Evolutionary conservation across 2,113 vertebrate species (phyloP).

Genomic region (Merops nubicus): DNA sequence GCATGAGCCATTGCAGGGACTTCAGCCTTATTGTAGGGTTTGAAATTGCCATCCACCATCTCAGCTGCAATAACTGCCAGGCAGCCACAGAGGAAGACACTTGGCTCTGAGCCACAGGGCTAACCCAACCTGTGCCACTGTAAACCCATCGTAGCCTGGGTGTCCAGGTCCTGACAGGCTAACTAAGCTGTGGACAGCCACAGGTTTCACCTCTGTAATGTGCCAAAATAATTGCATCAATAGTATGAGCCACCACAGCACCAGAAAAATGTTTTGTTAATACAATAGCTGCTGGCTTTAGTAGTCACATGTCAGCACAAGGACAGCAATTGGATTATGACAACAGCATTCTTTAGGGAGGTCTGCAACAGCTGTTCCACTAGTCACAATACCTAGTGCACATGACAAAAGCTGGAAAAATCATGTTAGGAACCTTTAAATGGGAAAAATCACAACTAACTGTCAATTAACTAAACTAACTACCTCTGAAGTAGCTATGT

Average conservation of each 20-base stretch:
- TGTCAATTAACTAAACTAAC: not conserved
- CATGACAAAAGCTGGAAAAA: not conserved
- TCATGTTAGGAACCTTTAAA: not conserved
- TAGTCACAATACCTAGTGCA: not conserved
- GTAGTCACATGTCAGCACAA: not conserved
- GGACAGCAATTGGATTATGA: not conserved
- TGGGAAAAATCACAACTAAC: not conserved
- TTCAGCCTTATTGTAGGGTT: fast-evolving
- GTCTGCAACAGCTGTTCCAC: not conserved
- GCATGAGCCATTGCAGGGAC: not conserved
- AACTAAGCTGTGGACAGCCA: not conserved
- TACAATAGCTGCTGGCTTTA: not conserved
- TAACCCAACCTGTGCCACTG: not conserved
- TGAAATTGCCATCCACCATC: not conserved
- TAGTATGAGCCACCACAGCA: not conserved
- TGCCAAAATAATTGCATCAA: not conserved
- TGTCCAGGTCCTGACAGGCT: not conserved
- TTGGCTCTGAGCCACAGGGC: not conserved
- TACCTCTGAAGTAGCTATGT: not conserved
- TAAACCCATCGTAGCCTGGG: not conserved
- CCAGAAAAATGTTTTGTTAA: not conserved
- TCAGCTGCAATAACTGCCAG: not conserved
- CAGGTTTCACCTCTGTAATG: not conserved
- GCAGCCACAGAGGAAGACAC: not conserved
- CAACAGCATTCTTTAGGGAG: not conserved